Base-by-base conservation (phyloP, 2,888 invertebrate genomes). In the Metacarcinus magister region DNA sequence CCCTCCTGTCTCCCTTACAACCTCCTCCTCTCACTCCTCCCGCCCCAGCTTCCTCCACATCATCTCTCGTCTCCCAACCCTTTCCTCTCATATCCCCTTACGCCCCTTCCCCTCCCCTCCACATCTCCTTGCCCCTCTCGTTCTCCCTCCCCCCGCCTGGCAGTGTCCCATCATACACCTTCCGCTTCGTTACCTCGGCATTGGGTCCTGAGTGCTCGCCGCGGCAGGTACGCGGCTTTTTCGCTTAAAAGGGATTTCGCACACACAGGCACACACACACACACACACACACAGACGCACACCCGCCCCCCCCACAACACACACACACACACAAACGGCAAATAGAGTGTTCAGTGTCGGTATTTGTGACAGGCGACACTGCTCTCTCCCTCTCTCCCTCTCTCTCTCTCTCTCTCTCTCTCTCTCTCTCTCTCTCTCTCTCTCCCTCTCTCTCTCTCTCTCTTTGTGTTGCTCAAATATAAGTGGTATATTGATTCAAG, bases 131-230 rank as follows among this genome's bases (percentile, higher is more conserved):
- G 10, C 13, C 32, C 82, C 32, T 32, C 32, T 13, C 8, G 10
- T 0, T 0, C 32, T 2, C 82, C 82, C 32, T 32, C 32, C 82
- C 75, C 43, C 2, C 39, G 28, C 2, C 93, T 28, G 16, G 39
- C 32, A 67, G 39, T 39, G 67, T 75, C 93, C 54, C 93, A 75
- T 93, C 93, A 93, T 93, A 93, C 93, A 23, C 75, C 67, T 67
- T 43, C 67, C 93, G 93, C 75, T 75, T 93, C 93, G 93, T 93
- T 93, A 93, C 75, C 43, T 44, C 75, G 19, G 43, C 75, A 75
- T 93, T 93, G 67, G 75, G 75, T 75, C 93, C 43, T 93, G 93
- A 75, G 93, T 93, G 93, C 75, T 44, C 48, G 48, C 43, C 44
- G 75, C n/a, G 67, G 23, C 75, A 93, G 44, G 39, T 75, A 91